A percentile compares a stretch with the other conserved stretches of the same genome.
phyloP scores from a whole-genome alignment of 1,140 invertebrate species.

The Drosophila bipectinata region DNA sequence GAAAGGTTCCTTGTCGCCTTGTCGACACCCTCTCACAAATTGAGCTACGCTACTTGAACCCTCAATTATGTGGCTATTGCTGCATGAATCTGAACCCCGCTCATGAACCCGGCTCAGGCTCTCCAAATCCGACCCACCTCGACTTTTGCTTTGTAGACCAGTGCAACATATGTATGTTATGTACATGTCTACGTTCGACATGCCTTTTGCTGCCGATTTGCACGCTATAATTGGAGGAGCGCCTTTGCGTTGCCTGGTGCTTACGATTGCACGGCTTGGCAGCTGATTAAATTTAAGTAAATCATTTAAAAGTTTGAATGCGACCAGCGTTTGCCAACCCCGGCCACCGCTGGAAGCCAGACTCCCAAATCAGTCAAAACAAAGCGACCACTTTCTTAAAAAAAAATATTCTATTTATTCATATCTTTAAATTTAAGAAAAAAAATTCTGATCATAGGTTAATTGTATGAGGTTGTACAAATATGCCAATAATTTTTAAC shows the following conservation, averaged over 20 bases:
- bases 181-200: slow-evolving; percentile 46
- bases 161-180: slow-evolving; percentile 74
- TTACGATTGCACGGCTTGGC: slow-evolving; percentile 77
- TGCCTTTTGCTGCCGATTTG: slow-evolving; percentile 73
- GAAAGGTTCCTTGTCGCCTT: slow-evolving; percentile 45
- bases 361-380: no score
- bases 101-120: not conserved
- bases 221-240: slow-evolving; percentile 73
- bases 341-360: no score
- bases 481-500: no score
- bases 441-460: no score
- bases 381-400: not conserved
- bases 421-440: no score
- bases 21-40: slow-evolving; percentile 77
- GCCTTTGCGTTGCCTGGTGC: slow-evolving; percentile 61
- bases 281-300: slow-evolving; percentile 80
- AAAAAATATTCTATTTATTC: no score
- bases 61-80: slow-evolving; percentile 78
- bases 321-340: not conserved
- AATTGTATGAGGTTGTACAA: no score
- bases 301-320: slow-evolving; percentile 66
- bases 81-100: slow-evolving; percentile 15
- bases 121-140: slow-evolving; percentile 3
- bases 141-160: slow-evolving; percentile 60
- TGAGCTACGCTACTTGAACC: slow-evolving; percentile 77